Conservation (phyloP, 2,797 vertebrate genomes). For the Sciaenops ocellatus region DNA sequence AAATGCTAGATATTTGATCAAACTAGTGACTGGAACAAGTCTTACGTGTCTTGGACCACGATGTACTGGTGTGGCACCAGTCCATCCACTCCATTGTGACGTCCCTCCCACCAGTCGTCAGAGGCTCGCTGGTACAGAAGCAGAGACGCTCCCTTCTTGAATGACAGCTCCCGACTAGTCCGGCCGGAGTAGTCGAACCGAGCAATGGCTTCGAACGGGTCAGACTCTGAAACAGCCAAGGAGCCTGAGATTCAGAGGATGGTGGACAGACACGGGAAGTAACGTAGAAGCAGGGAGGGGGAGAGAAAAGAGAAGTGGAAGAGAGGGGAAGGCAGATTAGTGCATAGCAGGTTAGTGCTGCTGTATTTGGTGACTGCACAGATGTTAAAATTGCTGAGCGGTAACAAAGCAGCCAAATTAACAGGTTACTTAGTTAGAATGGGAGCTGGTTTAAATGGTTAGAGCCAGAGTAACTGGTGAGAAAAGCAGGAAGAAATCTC, state of each 20-base stretch:
- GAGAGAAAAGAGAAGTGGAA: constrained; percentile 18
- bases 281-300: constrained; percentile 32
- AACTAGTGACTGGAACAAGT: constrained; percentile 27
- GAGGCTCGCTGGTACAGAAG: constrained; percentile 93
- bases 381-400: constrained; percentile 44
- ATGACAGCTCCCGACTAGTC: constrained; percentile 92
- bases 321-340: constrained; percentile 62
- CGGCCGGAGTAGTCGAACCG: constrained; percentile 95
- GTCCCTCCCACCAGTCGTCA: constrained; percentile 97
- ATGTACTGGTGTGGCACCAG: constrained; percentile 97
- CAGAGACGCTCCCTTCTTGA: constrained; percentile 94
- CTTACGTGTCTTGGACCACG: constrained; percentile 94
- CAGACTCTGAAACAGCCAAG: constrained; percentile 90
- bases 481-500: constrained; percentile 42
- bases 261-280: constrained; percentile 53
- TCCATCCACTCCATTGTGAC: constrained; percentile 92
- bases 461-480: constrained; percentile 32
- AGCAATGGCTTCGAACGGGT: constrained; percentile 93
- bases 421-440: constrained; percentile 34
- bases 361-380: constrained; percentile 33
- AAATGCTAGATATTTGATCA: not conserved
- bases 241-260: constrained; percentile 80
- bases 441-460: constrained; percentile 46
- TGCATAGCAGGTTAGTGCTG: constrained; percentile 71
- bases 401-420: constrained; percentile 47